A percentile compares a stretch with the other conserved stretches of the same genome.
Evolutionary conservation across 2,888 invertebrate genomes (phyloP).

Genomic region (Drosophila borealis): DNA sequence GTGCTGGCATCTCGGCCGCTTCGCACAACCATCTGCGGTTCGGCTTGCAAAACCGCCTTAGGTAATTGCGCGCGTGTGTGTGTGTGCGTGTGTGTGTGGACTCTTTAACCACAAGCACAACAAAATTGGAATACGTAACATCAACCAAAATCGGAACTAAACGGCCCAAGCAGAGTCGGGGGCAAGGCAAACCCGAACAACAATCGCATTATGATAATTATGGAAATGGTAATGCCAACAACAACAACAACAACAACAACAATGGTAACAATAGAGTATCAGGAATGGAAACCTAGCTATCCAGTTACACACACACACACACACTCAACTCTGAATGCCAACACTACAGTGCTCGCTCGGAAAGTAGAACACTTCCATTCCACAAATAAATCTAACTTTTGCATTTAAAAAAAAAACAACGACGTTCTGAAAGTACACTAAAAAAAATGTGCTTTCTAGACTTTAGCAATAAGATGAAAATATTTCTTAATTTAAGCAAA

Average conservation of each 20-base stretch:
- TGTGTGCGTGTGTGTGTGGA: slow-evolving; percentile 2
- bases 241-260: slow-evolving; percentile 11
- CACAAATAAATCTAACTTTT: background rate
- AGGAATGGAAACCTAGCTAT: slow-evolving; percentile 45
- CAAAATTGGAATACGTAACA: slow-evolving; percentile 19
- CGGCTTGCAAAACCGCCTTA: slow-evolving; percentile 36
- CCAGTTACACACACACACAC: slow-evolving; percentile 30
- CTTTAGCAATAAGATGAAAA: too few species aligned
- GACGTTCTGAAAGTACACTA: too few species aligned
- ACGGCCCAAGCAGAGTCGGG: slow-evolving; percentile 38
- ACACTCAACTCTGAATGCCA: background rate
- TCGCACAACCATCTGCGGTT: slow-evolving; percentile 65
- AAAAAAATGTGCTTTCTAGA: too few species aligned
- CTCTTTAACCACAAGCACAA: slow-evolving; percentile 28
- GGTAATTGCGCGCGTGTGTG: slow-evolving; percentile 19
- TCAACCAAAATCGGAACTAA: slow-evolving; percentile 39
- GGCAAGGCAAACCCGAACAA: slow-evolving; percentile 57
- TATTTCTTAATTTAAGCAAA: too few species aligned
- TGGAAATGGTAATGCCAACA: slow-evolving; percentile 66
- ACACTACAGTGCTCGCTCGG: slow-evolving; percentile 13
- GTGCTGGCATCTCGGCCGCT: slow-evolving; percentile 71
- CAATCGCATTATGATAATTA: slow-evolving; percentile 75
- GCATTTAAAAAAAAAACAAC: too few species aligned
- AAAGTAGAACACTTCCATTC: background rate
- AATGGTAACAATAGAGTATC: slow-evolving; percentile 10